A percentile compares a stretch with the other conserved stretches of the same genome.
Conservation (phyloP, 2,888 invertebrate species). For the Andrena fulva region DNA sequence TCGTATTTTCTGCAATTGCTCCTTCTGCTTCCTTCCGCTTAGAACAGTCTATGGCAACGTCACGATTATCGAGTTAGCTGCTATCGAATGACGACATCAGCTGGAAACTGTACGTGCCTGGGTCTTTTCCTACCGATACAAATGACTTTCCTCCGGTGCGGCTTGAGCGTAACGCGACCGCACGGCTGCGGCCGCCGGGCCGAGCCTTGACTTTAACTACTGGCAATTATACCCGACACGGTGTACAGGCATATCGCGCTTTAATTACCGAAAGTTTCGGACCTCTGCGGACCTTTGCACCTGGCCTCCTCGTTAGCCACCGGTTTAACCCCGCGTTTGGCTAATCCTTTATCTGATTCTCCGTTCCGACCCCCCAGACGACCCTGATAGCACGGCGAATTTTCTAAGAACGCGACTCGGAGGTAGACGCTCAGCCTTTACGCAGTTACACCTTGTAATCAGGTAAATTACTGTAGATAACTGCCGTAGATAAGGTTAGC, state of each 20-base stretch:
- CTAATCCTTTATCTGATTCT: slow-evolving; percentile 39
- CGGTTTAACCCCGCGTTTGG: slow-evolving; percentile 21
- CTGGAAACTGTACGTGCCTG: slow-evolving; percentile 9
- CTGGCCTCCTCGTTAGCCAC: slow-evolving; percentile 35
- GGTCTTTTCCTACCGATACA: slow-evolving; percentile 9
- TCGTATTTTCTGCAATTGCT: not conserved
- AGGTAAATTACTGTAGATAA: not conserved
- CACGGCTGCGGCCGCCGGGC: slow-evolving; percentile 18
- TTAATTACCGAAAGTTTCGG: slow-evolving; percentile 69
- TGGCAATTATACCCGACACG: slow-evolving; percentile 34
- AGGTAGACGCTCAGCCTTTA: not conserved
- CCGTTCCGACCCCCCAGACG: slow-evolving; percentile 29
- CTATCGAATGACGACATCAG: slow-evolving; percentile 7
- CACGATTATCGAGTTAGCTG: slow-evolving; percentile 1
- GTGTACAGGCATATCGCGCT: slow-evolving; percentile 48
- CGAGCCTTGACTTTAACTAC: slow-evolving; percentile 59
- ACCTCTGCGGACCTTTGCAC: slow-evolving; percentile 50
- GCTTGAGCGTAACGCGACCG: slow-evolving; percentile 37
- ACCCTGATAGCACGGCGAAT: slow-evolving; percentile 8
- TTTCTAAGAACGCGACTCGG: slow-evolving; percentile 6
- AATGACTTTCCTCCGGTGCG: slow-evolving; percentile 31
- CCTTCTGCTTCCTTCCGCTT: not conserved
- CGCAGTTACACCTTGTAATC: not conserved
- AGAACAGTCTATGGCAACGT: not conserved
- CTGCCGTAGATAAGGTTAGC: not conserved